phyloP scores from a whole-genome alignment of 1,140 invertebrate genomes.

The Lasaia peninsularis region DNA sequence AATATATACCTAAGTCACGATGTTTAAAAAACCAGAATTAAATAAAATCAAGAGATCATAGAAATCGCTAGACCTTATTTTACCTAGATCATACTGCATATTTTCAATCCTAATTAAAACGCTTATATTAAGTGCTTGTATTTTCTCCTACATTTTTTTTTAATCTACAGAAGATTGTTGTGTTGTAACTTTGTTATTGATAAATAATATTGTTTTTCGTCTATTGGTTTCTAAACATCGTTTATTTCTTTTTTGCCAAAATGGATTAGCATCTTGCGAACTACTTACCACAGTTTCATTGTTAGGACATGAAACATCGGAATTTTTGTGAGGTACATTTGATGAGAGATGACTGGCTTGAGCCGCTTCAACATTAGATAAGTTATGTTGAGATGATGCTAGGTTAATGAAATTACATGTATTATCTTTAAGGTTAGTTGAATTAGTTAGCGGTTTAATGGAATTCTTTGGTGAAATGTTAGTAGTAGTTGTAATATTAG shows the following conservation, averaged over 20 bases:
- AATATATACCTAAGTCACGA: conserved; percentile 11
- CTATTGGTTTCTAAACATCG: conserved; percentile 63
- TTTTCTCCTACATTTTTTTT: not conserved
- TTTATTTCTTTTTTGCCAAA: conserved; percentile 67
- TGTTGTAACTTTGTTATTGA: conserved; percentile 64
- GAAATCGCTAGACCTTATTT: conserved; percentile 33
- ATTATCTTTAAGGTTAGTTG: conserved; percentile 29
- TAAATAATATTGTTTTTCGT: conserved; percentile 68
- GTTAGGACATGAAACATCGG: conserved; percentile 21
- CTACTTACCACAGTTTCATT: conserved; percentile 53
- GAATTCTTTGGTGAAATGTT: conserved; percentile 75
- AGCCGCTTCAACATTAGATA: conserved; percentile 16
- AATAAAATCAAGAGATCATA: conserved; percentile 56
- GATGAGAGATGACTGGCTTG: conserved; percentile 31
- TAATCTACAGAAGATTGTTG: not conserved
- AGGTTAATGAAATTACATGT: not conserved
- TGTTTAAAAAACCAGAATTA: conserved; percentile 26
- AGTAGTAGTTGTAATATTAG: conserved; percentile 76
- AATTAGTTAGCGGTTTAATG: conserved; percentile 52
- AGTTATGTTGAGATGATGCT: conserved; percentile 9
- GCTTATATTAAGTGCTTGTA: not conserved
- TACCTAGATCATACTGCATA: conserved; percentile 32
- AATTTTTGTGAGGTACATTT: conserved; percentile 17
- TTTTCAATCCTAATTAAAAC: conserved; percentile 35
- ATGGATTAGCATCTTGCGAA: conserved; percentile 65